These are phyloP conservation scores for Nephrocerus scutellatus DNA, from an alignment of 2,888 invertebrate species.

Conservation along the genomic window DNA sequence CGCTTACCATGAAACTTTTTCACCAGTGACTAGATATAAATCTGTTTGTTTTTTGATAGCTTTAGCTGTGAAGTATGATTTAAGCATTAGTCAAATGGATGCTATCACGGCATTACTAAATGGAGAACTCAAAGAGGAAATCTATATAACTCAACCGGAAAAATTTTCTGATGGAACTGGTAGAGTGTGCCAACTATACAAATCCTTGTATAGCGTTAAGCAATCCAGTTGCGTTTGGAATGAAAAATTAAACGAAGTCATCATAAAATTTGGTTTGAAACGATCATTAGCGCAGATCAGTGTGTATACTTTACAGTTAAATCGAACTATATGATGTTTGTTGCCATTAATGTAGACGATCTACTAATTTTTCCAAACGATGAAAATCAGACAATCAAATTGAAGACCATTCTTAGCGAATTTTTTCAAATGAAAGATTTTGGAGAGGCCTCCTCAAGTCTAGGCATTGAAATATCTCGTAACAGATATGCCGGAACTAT, in stretches of 20 bases:
- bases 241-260: slow-evolving; percentile 13
- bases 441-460: slow-evolving; percentile 4
- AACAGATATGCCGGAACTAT: slow-evolving; percentile 1
- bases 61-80: background rate
- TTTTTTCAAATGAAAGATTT: slow-evolving; percentile 11
- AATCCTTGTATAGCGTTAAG: slow-evolving; percentile 16
- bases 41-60: slow-evolving; percentile 4
- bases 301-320: slow-evolving; percentile 9
- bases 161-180: slow-evolving; percentile 10
- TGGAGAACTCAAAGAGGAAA: slow-evolving; percentile 14
- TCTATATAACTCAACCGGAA: slow-evolving; percentile 17
- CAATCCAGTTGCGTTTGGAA: slow-evolving; percentile 19
- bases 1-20: slow-evolving; percentile 7
- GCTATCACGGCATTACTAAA: slow-evolving; percentile 16
- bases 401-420: slow-evolving; percentile 1
- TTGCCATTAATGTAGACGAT: slow-evolving; percentile 15
- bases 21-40: slow-evolving; percentile 4
- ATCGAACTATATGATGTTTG: slow-evolving; percentile 2
- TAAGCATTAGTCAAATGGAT: slow-evolving; percentile 12
- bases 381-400: background rate
- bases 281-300: slow-evolving; percentile 13
- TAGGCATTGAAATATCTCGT: slow-evolving; percentile 11
- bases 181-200: slow-evolving; percentile 12
- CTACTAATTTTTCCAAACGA: slow-evolving; percentile 10
- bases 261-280: slow-evolving; percentile 13